Evolutionary conservation across 2,113 vertebrate species (phyloP).

Genomic region (Macaca nemestrina): DNA sequence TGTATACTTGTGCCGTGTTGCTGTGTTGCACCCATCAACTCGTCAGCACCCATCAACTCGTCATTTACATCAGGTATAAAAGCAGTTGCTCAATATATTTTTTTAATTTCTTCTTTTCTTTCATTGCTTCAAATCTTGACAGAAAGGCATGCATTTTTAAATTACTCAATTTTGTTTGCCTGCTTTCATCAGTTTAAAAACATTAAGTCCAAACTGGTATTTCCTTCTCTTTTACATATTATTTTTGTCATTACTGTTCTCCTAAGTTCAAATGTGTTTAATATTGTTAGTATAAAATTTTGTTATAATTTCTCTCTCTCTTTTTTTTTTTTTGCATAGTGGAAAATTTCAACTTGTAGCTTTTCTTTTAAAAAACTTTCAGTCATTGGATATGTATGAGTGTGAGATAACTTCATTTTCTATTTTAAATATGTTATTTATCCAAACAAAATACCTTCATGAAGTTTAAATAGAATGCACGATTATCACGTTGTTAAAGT

Average conservation of each 20-base stretch:
- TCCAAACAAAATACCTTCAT: neutral
- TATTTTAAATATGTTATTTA: neutral
- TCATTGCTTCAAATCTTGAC: constrained; percentile 32
- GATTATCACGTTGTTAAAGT: neutral
- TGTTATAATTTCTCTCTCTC: neutral
- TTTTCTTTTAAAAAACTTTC: neutral
- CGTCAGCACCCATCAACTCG: too few species aligned
- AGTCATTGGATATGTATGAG: neutral
- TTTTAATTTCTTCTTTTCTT: neutral
- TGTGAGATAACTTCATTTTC: neutral
- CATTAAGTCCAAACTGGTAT: constrained; percentile 29
- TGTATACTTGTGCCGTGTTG: too few species aligned
- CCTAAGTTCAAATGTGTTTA: constrained; percentile 37
- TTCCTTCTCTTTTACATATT: neutral
- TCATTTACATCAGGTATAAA: neutral
- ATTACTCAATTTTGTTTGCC: constrained; percentile 11
- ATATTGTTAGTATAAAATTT: neutral
- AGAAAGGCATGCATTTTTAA: neutral
- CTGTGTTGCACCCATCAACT: too few species aligned
- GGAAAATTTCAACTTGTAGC: neutral
- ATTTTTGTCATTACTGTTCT: neutral
- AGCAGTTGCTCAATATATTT: neutral
- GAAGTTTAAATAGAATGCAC: neutral
- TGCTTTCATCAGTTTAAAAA: neutral
- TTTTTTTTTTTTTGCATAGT: neutral